Evolutionary conservation across 2,888 invertebrate species (phyloP), one percentile per base, ranked within the genome.

Genomic region (Cylindroiulus punctatus): DNA sequence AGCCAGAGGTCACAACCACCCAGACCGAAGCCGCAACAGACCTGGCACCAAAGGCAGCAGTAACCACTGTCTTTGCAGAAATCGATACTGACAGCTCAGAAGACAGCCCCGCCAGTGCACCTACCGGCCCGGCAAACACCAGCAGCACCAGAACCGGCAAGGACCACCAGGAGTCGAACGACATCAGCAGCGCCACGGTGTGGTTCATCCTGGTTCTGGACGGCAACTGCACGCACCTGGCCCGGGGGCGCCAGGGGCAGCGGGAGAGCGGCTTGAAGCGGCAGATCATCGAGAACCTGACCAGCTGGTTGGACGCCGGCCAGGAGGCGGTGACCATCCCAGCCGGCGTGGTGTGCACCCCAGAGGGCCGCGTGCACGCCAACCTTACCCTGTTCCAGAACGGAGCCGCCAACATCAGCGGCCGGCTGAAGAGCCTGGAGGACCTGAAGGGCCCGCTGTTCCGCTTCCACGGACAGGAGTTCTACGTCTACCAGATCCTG

Each of bases 121-220:
- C 10, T 26, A 26, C 65, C 22, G 26, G 65, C 57, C 19, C 19
- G 5, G 19, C n/a, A 19, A 32, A 81, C 30, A 30, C n/a, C 81
- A 30, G n/a, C 32, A 30, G 3, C 36, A 82, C 36, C 81, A 36
- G 36, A 32, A 26, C 30, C 26, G 0, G 3, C 85, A 26, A 47
- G 36, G 10, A 44, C n/a, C n/a, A 22, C 26, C 12, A 7, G 52
- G 52, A 85, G 22, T 14, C 47, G 7, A 85, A 47, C 85, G 85
- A 57, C 3, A 57, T 57, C n/a, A n/a, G n/a, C n/a, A n/a, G n/a
- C 14, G 14, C 47, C 26, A 7, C 42, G 0, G 12, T 12, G 17
- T 87, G 87, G 87, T 87, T 85, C 76, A 76, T 87, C 30, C 65
- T 87, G 30, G 47, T 81, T 14, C 76, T 87, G 14, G 84, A 57